Evolutionary conservation across 1,140 invertebrate species (phyloP), one percentile per base, ranked within the genome.

Genomic region (Trachymyrmex cornetzi): DNA sequence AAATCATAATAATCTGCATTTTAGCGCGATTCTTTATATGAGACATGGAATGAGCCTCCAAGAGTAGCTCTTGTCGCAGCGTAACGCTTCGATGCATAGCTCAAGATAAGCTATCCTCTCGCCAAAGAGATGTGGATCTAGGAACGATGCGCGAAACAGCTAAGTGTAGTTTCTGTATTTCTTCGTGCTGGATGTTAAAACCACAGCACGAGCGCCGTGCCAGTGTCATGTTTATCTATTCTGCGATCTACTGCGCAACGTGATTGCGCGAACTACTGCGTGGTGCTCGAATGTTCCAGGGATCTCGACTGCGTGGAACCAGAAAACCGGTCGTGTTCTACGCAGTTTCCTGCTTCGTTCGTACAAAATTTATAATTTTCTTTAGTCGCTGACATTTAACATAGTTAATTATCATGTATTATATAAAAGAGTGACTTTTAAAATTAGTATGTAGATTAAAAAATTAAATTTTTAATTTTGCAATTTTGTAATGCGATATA

Each of bases 71-170:
- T 72, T 88, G 84, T 87, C 72, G 82, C 71, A 71, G 50, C 87
- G 82, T 77, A 82, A 86, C 89, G 88, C 86, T 89, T 91, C 84
- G 90, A 91, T 91, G 74, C 61, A 34, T 38, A 50, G 59, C 44
- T 7, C 27, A 48, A 88, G 90, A 91, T 91, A 91, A 91, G 80
- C 53, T 77, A 66, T 72, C 57, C 77, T 82, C 64, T 59, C 30
- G 89, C 81, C 59, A 74, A 63, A 48, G 81, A 87, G 90, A 91
- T 91, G 90, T 77, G 87, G 64, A 91, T 91, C 90, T 91, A 81
- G 75, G 81, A 80, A 86, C 74, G 85, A 90, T 87, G 89, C 87
- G 90, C 87, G 90, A 90, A 87, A 90, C 63, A 72, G 80, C 77
- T 61, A 75, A 57, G 86, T 57, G 74, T 71, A 80, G 87, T 87